phyloP scores from a whole-genome alignment of 1,140 invertebrate genomes.

The Limonius californicus region DNA sequence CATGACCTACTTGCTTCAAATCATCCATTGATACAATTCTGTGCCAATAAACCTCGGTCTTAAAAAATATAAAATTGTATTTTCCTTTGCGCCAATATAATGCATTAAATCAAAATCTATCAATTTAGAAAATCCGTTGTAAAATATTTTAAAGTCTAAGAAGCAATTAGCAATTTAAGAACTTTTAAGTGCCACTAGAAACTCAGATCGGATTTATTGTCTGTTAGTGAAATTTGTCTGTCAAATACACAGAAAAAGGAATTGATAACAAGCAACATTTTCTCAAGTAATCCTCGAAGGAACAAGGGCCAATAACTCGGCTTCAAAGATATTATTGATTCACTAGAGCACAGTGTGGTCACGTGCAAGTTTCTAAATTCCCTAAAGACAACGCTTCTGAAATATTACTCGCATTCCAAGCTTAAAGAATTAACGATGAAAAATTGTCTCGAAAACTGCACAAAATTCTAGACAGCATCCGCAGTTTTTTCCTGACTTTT shows the following conservation, averaged over 20 bases:
- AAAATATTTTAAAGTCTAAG: no score
- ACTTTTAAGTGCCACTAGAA: neutral
- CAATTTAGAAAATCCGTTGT: no score
- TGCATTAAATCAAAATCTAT: no score
- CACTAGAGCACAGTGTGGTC: slow-evolving; percentile 10
- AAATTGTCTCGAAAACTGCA: slow-evolving; percentile 8
- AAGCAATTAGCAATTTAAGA: no score
- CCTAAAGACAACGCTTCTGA: slow-evolving; percentile 11
- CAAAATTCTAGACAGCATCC: neutral
- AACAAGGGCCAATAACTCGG: slow-evolving; percentile 1
- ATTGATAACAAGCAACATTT: slow-evolving; percentile 7
- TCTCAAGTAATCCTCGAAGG: slow-evolving; percentile 9
- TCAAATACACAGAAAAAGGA: slow-evolving; percentile 4
- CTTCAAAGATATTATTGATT: slow-evolving; percentile 14
- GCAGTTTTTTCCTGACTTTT: neutral
- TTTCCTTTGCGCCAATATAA: no score
- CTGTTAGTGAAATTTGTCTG: slow-evolving; percentile 1
- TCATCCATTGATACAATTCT: neutral
- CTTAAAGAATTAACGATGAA: slow-evolving; percentile 13
- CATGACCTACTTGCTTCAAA: slow-evolving; percentile 10
- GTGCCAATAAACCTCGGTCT: neutral
- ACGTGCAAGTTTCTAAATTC: slow-evolving; percentile 11
- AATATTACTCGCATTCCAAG: slow-evolving; percentile 15
- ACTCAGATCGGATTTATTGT: no score
- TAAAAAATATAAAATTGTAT: neutral